phyloP scores from a whole-genome alignment of 64 coral and sea anemone genomes.

The Dendronephthya gigantea region DNA sequence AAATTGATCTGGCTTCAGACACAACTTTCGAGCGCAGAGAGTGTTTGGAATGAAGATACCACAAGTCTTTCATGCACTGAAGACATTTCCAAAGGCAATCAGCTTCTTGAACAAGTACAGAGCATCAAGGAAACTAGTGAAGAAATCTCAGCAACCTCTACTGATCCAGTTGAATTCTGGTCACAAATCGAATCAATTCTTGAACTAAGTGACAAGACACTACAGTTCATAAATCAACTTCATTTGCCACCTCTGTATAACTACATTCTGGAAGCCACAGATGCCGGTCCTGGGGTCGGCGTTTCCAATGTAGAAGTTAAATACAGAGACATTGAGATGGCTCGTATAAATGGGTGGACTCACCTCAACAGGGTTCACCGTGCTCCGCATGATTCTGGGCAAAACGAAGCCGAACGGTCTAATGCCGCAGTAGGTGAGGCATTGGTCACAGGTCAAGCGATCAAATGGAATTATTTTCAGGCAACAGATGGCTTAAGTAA shows the following conservation, averaged over 20 bases:
- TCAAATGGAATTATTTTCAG: neutral
- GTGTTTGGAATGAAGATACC: too few relatives aligned
- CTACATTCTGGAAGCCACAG: slow-evolving; percentile 47
- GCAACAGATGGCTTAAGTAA: neutral
- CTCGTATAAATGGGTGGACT: neutral
- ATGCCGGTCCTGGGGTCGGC: slow-evolving; percentile 46
- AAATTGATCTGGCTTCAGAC: too few relatives aligned
- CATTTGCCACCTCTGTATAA: slow-evolving; percentile 35
- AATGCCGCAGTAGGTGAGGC: neutral
- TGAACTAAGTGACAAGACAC: neutral
- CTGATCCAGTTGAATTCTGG: too few relatives aligned
- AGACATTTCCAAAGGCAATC: too few relatives aligned
- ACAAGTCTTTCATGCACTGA: too few relatives aligned
- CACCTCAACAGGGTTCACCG: slow-evolving; percentile 20
- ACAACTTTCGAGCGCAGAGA: too few relatives aligned
- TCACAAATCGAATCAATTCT: neutral
- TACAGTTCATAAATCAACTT: slow-evolving; percentile 26
- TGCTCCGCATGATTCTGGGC: slow-evolving; percentile 13
- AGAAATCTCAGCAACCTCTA: too few relatives aligned
- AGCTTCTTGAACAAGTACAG: too few relatives aligned
- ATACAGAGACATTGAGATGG: slow-evolving; percentile 37
- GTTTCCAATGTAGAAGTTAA: slow-evolving; percentile 48
- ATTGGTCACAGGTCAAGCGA: neutral
- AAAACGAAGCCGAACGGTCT: slow-evolving; percentile 32
- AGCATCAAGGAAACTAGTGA: too few relatives aligned